Base-by-base conservation (phyloP, 2,113 vertebrate species). In the Menidia beryllina region DNA sequence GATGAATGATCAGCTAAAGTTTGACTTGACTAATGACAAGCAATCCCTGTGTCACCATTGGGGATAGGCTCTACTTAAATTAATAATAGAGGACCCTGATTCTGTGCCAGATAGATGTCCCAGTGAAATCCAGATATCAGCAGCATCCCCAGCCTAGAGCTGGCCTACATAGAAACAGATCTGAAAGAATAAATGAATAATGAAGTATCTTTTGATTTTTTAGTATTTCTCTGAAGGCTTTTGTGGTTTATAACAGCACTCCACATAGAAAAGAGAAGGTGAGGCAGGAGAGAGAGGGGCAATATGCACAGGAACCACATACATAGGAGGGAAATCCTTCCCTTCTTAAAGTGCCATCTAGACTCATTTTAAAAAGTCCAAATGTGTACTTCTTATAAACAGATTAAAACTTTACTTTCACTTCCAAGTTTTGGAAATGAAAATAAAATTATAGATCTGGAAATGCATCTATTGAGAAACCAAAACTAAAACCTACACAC, bases 121-220 rank as follows among this genome's bases (percentile, higher is more conserved):
- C 75, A 74, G 59, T 70, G 71, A 91, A 85, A 83, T 59, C 70
- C 62, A 82, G 74, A 54, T 82, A 68, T 86, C 77, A 77, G 80
- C 79, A 83, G 75, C 72, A 80, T 82, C 81, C 75, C 52, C 75
- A 79, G 79, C 81, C 77, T 75, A 72, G 53, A 86, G 84, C 84
- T 90, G 88, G 80, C 88, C 86, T 89, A 90, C 68, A 91, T 89
- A 85, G 62, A 66, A 81, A 75, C 61, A 75, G 62, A 85, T 90
- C 86, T 85, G 82, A 90, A 82, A 81, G 90, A 91, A 89, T 90
- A 79, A 78, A 90, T 90, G 80, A 89, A 90, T 90, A 86, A 86
- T 79, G 72, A 79, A 90, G 81, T 54, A 57, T 73, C 66, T 68
- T 64, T 73, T 74, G 50, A 57, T 80, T 84, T n/a, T 75, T 69